Base-by-base conservation (phyloP, 1,140 invertebrate genomes). In the Drosophila willistoni region DNA sequence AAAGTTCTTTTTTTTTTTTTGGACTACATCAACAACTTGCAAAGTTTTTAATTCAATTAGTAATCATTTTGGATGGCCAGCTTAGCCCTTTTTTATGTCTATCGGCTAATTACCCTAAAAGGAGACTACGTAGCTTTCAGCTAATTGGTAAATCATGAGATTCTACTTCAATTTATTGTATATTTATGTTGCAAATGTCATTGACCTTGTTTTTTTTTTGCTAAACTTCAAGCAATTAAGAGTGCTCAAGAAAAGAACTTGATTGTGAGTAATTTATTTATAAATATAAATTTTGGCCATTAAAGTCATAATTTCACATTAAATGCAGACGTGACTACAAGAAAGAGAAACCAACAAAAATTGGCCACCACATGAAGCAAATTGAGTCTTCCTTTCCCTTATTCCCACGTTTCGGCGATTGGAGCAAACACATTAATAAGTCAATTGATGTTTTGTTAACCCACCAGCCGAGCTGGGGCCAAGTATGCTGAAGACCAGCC, bases 381-480 rank as follows among this genome's bases (percentile, higher is more conserved):
- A 80, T 74, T 65, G 73, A 47, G 54, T 42, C 63, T 51, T 59
- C 65, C 66, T 68, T 7, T 34, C 39, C 71, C 55, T 7, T 61
- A 64, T 59, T 14, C 54, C 33, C 34, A 41, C 36, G 9, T 62
- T 60, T 65, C 64, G 41, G 39, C 63, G 13, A 42, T 61, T 62
- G 42, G 55, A 71, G 57, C 64, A 67, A 74, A 79, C 78, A 90
- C 85, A 89, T 89, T 89, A 89, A 89, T 89, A 89, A 89, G 84
- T 83, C 84, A 89, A 89, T 89, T 89, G 84, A 84, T 84, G 85
- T 90, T 89, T 87, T 89, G 84, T 89, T 87, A 87, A 89, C 83
- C 84, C 79, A 72, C 63, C 76, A 64, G 56, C 66, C 47, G 61
- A 56, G 47, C 7, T 9, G 9, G 5, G 44, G 44, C 4, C 44